Evolutionary conservation across 2,888 invertebrate species (phyloP).

Genomic region (Megastigmus dorsalis): DNA sequence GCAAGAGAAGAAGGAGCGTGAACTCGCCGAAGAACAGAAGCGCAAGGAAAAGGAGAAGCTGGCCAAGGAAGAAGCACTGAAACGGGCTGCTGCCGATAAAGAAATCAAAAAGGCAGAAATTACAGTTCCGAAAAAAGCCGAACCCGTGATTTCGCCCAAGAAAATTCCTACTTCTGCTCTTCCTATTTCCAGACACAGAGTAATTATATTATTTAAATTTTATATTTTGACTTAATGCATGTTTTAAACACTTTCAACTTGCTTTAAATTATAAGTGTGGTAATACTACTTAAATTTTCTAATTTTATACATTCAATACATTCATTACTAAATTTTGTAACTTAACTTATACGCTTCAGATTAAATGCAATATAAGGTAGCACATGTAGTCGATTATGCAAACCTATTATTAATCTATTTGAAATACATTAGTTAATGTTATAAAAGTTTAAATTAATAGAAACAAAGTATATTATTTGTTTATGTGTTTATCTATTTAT

Average conservation of each 20-base stretch:
- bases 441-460: no score
- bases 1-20: slow-evolving; percentile 57
- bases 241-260: no score
- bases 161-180: slow-evolving; percentile 65
- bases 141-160: slow-evolving; percentile 67
- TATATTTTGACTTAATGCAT: background rate
- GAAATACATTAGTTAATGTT: no score
- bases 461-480: no score
- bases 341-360: no score
- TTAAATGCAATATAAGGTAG: no score
- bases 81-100: slow-evolving; percentile 58
- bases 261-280: no score
- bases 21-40: slow-evolving; percentile 56
- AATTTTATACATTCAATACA: background rate
- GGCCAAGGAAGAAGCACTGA: slow-evolving; percentile 66
- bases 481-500: no score
- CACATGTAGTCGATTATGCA: no score
- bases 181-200: slow-evolving; percentile 69
- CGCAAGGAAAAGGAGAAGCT: slow-evolving; percentile 65
- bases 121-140: slow-evolving; percentile 25
- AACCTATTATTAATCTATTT: no score
- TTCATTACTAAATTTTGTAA: background rate
- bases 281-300: slow-evolving; percentile 16
- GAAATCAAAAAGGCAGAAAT: slow-evolving; percentile 64
- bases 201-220: slow-evolving; percentile 50